Evolutionary conservation across 2,113 vertebrate genomes (phyloP).

Genomic region (Phainopepla nitens): DNA sequence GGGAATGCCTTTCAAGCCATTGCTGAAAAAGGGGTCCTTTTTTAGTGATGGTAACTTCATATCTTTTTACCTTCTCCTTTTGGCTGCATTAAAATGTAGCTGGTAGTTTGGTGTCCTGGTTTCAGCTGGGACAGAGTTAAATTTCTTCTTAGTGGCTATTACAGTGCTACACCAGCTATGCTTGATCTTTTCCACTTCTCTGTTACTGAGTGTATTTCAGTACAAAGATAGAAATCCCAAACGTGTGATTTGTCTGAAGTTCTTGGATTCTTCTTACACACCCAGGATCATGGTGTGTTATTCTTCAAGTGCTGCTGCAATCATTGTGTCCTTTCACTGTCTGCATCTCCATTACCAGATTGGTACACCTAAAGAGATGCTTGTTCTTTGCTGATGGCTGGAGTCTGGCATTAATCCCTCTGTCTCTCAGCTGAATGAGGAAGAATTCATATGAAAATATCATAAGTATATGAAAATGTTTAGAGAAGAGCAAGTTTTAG

Average conservation of each 20-base stretch:
- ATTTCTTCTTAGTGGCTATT: neutral
- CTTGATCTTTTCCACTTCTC: neutral
- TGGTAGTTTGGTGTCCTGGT: neutral
- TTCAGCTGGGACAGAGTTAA: neutral
- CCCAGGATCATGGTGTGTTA: neutral
- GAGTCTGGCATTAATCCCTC: neutral
- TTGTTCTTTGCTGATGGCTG: neutral
- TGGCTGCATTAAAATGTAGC: neutral
- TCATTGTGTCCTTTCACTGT: neutral
- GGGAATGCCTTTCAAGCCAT: neutral
- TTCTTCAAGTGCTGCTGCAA: neutral
- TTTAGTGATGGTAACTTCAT: neutral
- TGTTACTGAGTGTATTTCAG: neutral
- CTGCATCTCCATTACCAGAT: neutral
- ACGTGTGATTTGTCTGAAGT: neutral
- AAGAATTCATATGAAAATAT: slow-evolving; percentile 13
- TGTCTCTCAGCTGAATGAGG: neutral
- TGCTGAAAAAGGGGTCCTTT: neutral
- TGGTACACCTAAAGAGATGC: neutral
- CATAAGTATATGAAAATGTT: slow-evolving; percentile 27
- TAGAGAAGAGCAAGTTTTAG: slow-evolving; percentile 38
- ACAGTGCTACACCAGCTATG: neutral
- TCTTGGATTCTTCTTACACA: neutral
- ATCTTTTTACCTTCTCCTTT: neutral
- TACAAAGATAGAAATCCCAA: neutral